Evolutionary conservation across 2,888 invertebrate genomes (phyloP).

Genomic region (Xylota sylvarum): DNA sequence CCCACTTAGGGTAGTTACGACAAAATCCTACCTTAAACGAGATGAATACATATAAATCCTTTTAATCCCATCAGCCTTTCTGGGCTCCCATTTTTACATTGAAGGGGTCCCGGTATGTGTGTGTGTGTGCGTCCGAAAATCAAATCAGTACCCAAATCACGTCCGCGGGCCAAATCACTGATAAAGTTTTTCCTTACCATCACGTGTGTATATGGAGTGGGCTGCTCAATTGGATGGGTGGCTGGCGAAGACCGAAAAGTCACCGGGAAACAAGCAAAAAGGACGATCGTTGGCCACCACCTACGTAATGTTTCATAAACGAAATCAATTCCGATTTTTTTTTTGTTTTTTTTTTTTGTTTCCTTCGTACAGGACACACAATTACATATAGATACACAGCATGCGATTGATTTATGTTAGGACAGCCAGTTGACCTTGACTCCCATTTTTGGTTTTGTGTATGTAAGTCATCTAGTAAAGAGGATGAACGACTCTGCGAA

Average conservation of each 20-base stretch:
- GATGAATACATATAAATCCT: slow-evolving; percentile 75
- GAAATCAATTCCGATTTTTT: slow-evolving; percentile 52
- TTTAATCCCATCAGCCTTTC: slow-evolving; percentile 68
- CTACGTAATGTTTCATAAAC: slow-evolving; percentile 69
- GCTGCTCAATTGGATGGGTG: slow-evolving; percentile 30
- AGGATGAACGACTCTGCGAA: slow-evolving; percentile 8
- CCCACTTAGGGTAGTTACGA: slow-evolving; percentile 74
- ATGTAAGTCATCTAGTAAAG: not conserved
- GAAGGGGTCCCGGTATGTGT: not conserved
- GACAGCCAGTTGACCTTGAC: slow-evolving; percentile 69
- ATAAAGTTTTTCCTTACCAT: slow-evolving; percentile 63
- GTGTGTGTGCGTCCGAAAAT: slow-evolving; percentile 40
- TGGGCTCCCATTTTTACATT: not conserved
- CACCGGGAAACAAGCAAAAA: slow-evolving; percentile 40
- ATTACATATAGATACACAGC: slow-evolving; percentile 22
- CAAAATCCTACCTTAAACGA: slow-evolving; percentile 76
- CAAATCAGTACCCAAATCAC: slow-evolving; percentile 74
- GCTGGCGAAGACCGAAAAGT: slow-evolving; percentile 36
- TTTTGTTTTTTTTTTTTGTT: not conserved
- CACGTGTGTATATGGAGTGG: not conserved
- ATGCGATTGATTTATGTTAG: slow-evolving; percentile 72
- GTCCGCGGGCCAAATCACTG: slow-evolving; percentile 76
- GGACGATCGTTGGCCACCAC: slow-evolving; percentile 41
- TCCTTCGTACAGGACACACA: slow-evolving; percentile 2
- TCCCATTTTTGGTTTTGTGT: slow-evolving; percentile 11